Evolutionary conservation across 2,113 vertebrate genomes (phyloP).

Genomic region (Sterrhoptilus dennistouni): DNA sequence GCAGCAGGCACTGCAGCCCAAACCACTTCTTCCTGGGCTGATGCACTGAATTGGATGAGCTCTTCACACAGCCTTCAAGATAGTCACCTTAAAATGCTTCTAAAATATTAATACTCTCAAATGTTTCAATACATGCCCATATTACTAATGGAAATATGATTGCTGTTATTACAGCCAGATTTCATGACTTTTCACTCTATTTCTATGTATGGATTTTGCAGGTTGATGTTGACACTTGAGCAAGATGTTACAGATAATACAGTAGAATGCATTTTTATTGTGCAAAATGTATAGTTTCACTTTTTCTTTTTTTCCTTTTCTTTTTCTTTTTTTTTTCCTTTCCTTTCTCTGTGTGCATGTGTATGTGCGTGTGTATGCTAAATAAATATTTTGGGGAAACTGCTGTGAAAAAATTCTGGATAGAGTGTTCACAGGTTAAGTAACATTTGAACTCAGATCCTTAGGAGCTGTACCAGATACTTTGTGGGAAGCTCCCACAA

Average conservation of each 20-base stretch:
- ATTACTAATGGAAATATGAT: not conserved
- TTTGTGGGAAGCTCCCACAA: rapidly evolving
- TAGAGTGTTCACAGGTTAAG: not conserved
- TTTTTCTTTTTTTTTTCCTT: not conserved
- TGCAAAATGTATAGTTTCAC: not conserved
- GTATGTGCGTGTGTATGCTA: not conserved
- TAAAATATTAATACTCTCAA: not conserved
- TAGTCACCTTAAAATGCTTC: not conserved
- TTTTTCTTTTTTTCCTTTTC: not conserved
- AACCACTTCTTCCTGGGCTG: not conserved
- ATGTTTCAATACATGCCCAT: not conserved
- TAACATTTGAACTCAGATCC: not conserved
- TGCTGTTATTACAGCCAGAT: not conserved
- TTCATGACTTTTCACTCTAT: not conserved
- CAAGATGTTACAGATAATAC: not conserved
- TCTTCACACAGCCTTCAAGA: not conserved
- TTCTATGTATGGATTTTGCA: not conserved
- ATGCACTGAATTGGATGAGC: not conserved
- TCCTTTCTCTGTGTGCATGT: not conserved
- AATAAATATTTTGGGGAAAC: not conserved
- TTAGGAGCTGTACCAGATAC: not conserved
- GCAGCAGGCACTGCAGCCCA: not conserved
- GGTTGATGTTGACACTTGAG: not conserved
- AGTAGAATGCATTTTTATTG: not conserved
- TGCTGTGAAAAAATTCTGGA: not conserved